Evolutionary conservation across 2,113 vertebrate species (phyloP), one percentile per base, ranked within the genome.

Genomic region (Ammodytes dubius): DNA sequence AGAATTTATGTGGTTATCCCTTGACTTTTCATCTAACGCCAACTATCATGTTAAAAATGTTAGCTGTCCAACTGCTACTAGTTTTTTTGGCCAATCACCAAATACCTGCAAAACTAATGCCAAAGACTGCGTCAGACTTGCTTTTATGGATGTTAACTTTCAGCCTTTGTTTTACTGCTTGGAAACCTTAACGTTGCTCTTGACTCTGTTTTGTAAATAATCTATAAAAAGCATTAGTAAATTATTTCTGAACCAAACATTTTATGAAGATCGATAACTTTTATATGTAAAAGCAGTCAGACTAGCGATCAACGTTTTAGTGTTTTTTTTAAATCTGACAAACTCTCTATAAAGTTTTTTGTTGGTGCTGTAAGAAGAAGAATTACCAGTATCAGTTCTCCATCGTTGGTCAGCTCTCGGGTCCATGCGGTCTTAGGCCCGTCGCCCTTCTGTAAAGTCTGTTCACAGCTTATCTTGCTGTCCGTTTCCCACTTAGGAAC

Each of bases 391-490:
- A 97, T 96, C 56, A 99, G 95, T 75, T 97, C 95, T 45, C 96
- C 97, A 0, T 97, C 95, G 5, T 96, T 97, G 87, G 96, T 98
- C 88, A 98, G 87, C 79, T 98, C 97, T 64, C 97, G 87, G 63
- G 96, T 95, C 97, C 97, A 99, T 19, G 95, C 77, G 0, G 97
- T 99, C 84, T 95, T 95, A 58, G 96, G 96, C 1, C 97, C 97
- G 0, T 98, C 97, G 0, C 97, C 96, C 88, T 97, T 97, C 72
- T 96, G 94, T 91, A 97, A 93, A 35, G 95, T 95, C 93, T 98
- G 97, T 84, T 97, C 97, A 0, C 97, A 99, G 65, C 94, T 95
- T 90, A 99, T 95, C 79, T 97, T 98, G 91, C 94, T 95, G 79
- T 96, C 95, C 4, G 93, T 95, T 84, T 96, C 97, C 97, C 97